These are phyloP conservation scores for Scartelaos histophorus DNA, from an alignment of 2,113 vertebrate genomes.

Conservation along the genomic window DNA sequence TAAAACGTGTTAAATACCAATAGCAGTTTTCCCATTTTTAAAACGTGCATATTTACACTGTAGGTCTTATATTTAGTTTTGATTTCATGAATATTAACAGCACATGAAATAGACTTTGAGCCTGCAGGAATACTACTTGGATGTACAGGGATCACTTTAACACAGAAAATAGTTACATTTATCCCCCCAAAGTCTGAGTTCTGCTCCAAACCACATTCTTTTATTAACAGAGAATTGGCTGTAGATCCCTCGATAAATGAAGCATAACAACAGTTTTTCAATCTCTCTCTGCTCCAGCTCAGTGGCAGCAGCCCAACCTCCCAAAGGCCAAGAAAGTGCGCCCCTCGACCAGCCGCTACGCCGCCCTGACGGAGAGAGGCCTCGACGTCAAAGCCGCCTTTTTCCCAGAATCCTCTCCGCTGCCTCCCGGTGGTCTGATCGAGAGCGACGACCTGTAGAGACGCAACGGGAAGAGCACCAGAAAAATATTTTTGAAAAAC, in stretches of 20 bases:
- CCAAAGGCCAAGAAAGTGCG: conserved; percentile 93
- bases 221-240: too few species aligned
- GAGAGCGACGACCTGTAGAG: conserved; percentile 95
- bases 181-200: neutral
- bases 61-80: too few species aligned
- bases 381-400: conserved; percentile 97
- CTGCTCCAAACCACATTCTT: too few species aligned
- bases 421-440: conserved; percentile 85
- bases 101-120: too few species aligned
- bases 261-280: neutral
- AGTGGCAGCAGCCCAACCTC: conserved; percentile 93
- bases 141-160: too few species aligned
- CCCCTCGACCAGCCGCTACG: conserved; percentile 93
- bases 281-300: conserved; percentile 76
- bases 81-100: too few species aligned
- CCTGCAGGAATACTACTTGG: too few species aligned
- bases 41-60: too few species aligned
- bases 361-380: conserved; percentile 94
- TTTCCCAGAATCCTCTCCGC: conserved; percentile 90
- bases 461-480: neutral
- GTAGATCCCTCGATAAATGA: neutral
- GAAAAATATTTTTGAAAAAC: conserved; percentile 8
- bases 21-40: too few species aligned
- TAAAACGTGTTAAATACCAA: too few species aligned
- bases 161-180: too few species aligned